phyloP scores from a whole-genome alignment of 1,140 invertebrate species.

The Oscheius sp. region DNA sequence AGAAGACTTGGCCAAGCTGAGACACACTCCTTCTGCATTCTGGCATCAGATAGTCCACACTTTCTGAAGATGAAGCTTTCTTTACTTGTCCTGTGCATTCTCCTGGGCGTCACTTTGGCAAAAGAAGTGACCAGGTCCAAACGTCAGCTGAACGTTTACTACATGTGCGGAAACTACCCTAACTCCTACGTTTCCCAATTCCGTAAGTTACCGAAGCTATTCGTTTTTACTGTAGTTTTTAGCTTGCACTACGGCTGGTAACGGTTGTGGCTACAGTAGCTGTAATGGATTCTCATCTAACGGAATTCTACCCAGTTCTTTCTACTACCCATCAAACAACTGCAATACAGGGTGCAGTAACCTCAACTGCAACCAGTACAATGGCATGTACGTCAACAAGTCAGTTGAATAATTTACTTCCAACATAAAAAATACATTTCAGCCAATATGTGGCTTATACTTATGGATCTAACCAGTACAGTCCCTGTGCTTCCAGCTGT shows the following conservation, averaged over 20 bases:
- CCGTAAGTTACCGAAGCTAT: not conserved
- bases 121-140: not conserved
- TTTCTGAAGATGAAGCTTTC: no score
- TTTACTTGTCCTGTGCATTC: no score
- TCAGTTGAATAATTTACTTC: not conserved
- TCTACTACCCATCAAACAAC: not conserved
- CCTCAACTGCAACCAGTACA: constrained; percentile 2
- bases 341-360: not conserved
- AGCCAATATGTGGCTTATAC: not conserved
- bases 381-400: not conserved
- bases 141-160: constrained; percentile 3
- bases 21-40: no score
- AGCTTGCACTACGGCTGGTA: not conserved
- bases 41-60: no score
- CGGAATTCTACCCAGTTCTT: not conserved
- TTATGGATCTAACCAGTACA: constrained; percentile 6
- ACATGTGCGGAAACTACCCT: constrained; percentile 1
- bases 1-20: no score
- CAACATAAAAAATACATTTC: not conserved
- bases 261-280: not conserved
- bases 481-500: not conserved
- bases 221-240: not conserved
- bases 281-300: not conserved
- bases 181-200: constrained; percentile 2
- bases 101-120: not conserved